Base-by-base conservation (phyloP, 1,140 invertebrate genomes). In the Nasonia vitripennis region DNA sequence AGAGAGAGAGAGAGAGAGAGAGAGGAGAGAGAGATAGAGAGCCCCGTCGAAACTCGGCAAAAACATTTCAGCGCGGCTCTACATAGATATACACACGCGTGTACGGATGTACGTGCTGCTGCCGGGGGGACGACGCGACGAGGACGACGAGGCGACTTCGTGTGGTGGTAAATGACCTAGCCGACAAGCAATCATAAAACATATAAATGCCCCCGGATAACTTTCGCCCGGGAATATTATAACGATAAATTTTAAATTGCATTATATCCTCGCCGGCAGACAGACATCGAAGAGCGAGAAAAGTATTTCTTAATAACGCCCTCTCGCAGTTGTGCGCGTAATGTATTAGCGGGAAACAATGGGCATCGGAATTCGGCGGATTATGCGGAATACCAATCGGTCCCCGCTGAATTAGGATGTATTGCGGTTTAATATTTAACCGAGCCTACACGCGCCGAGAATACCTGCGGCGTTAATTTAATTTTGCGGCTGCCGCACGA, bases 231-330 rank as follows among this genome's bases (percentile, higher is more conserved):
- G 55, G 55, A 62, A 62, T 62, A 62, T 62, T 62, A 62, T 62
- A 62, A 62, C 55, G 55, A 62, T 62, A 62, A 62, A 62, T 62
- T 62, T 62, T 62, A 62, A 62, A 62, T 62, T 62, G n/a, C n/a
- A 62, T 62, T 62, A 62, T 62, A 62, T 62, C 55, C 20, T 51
- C 48, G 48, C 48, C 55, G 2, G 6, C 20, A n/a, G 55, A 62
- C 55, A 62, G 55, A 37, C 34, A 55, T 27, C 1, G 17, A 55
- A n/a, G 6, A n/a, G 14, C 9, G 55, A 7, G 55, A n/a, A 62
- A 62, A 62, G 20, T n/a, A 62, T 62, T 62, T 62, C 55, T 62
- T 62, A 62, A 62, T 62, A n/a, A 62, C 55, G 17, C 55, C 34
- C 5, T 6, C 34, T 37, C 34, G 3, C 34, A 27, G 27, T 27